These are phyloP conservation scores for Cremastinae sp. DNA, from an alignment of 2,888 invertebrate genomes.

Conservation along the genomic window DNA sequence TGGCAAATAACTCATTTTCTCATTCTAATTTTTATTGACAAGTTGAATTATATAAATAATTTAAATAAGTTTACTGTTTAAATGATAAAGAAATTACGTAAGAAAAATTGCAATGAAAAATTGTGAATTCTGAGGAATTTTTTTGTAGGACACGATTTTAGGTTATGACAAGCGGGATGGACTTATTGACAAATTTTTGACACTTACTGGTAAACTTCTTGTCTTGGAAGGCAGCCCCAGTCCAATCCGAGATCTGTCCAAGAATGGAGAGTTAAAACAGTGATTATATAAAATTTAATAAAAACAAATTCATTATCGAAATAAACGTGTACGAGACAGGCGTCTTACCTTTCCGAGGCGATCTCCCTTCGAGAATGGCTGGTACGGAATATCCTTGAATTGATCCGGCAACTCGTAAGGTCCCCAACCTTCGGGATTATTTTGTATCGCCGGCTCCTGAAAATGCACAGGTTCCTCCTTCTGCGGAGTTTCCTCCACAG, in stretches of 20 bases:
- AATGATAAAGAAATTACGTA: too few species aligned
- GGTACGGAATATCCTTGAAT: constrained; percentile 98
- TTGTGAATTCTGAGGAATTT: background rate
- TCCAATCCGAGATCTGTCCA: constrained; percentile 95
- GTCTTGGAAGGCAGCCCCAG: constrained; percentile 94
- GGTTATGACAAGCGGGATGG: constrained; percentile 53
- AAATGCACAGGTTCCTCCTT: constrained; percentile 85
- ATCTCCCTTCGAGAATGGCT: constrained; percentile 99
- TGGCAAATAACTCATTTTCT: too few species aligned
- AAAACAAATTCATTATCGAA: background rate
- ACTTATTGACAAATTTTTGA: constrained; percentile 22
- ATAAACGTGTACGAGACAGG: constrained; percentile 27
- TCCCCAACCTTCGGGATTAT: constrained; percentile 97
- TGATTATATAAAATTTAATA: background rate
- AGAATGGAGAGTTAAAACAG: constrained; percentile 45
- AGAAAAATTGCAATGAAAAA: too few species aligned
- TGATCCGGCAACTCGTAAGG: constrained; percentile 96
- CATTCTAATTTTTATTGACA: too few species aligned
- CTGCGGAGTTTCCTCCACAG: constrained; percentile 60
- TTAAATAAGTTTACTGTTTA: too few species aligned
- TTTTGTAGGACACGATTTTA: constrained; percentile 9
- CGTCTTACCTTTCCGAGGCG: constrained; percentile 94
- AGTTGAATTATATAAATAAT: too few species aligned
- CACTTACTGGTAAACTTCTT: constrained; percentile 94
- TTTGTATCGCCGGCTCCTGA: constrained; percentile 88